These are phyloP conservation scores for Merluccius polli DNA, from an alignment of 2,797 vertebrate genomes.

Conservation along the genomic window DNA sequence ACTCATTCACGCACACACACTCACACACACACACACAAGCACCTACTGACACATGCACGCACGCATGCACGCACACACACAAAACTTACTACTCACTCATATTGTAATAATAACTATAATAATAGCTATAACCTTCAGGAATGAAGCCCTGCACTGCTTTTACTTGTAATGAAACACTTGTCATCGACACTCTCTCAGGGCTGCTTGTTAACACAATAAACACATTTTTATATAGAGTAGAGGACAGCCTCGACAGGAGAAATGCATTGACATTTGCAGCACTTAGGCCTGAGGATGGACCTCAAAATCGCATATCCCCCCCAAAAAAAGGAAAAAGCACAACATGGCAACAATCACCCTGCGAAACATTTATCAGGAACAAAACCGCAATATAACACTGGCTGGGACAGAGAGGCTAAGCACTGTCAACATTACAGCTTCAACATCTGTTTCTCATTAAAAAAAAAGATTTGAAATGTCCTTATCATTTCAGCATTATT, in stretches of 20 bases:
- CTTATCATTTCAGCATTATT: slow-evolving; percentile 51
- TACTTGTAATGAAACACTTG: not conserved
- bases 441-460: slow-evolving; percentile 28
- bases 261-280: slow-evolving; percentile 59
- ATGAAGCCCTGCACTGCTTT: slow-evolving; percentile 23
- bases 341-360: slow-evolving; percentile 19
- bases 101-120: not conserved
- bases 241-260: slow-evolving; percentile 51
- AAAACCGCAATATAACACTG: slow-evolving; percentile 31
- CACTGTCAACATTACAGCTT: slow-evolving; percentile 69
- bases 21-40: too few species aligned
- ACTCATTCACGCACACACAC: too few species aligned
- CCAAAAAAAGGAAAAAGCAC: slow-evolving; percentile 36
- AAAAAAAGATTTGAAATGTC: slow-evolving; percentile 26
- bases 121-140: slow-evolving; percentile 20
- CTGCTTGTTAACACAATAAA: slow-evolving; percentile 56
- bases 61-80: too few species aligned
- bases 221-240: slow-evolving; percentile 62
- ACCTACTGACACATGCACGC: too few species aligned
- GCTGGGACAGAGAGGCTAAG: slow-evolving; percentile 53
- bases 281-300: slow-evolving; percentile 61
- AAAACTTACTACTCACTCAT: too few species aligned
- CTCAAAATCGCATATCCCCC: slow-evolving; percentile 48
- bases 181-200: slow-evolving; percentile 37
- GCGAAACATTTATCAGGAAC: slow-evolving; percentile 29